Base-by-base conservation (phyloP, 2,113 vertebrate species). In the Callionymus lyra region DNA sequence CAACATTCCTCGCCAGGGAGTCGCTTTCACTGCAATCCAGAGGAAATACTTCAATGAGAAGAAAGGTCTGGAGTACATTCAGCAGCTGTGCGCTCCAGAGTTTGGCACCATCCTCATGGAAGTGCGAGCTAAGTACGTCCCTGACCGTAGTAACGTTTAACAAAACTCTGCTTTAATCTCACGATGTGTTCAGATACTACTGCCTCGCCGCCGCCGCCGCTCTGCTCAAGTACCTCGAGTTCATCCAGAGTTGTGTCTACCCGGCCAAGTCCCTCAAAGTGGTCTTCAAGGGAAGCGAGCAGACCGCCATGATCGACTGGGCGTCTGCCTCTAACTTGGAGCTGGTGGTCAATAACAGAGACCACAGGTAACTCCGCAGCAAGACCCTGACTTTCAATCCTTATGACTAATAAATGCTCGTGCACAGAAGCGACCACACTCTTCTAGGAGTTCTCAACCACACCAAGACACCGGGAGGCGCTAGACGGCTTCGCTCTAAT, bases 31-130 rank as follows among this genome's bases (percentile, higher is more conserved):
- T 70, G 87, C 92, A 32, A 70, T 97, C 55, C 91, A 92, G 59
- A 90, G 94, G 63, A 98, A 89, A 73, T 94, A 96, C 76, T 98
- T 97, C 77, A 96, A 88, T 74, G 94, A 97, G 80, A 90, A 82
- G n/a, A 98, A 93, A 76, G 94, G 94, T 16, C 75, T 98, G 75
- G 94, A 97, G 59, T 95, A 91, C 58, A 89, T 92, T 60, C 90
- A 94, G 52, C 92, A 95, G 47, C 67, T 98, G 44, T 96, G 92
- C 69, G 85, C 83, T 1, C 79, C 91, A 56, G 94, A 95, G 74
- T 94, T 92, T 73, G 85, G 74, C 73, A 91, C 89, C 1, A 77
- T 97, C 37, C 60, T 91, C 32, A 91, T 97, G 92, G 93, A 98
- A 70, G 85, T 97, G 59, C 91, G 96, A 13, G 83, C 89, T 18